Conservation (phyloP, 2,113 vertebrate species). For the Carlito syrichta region DNA sequence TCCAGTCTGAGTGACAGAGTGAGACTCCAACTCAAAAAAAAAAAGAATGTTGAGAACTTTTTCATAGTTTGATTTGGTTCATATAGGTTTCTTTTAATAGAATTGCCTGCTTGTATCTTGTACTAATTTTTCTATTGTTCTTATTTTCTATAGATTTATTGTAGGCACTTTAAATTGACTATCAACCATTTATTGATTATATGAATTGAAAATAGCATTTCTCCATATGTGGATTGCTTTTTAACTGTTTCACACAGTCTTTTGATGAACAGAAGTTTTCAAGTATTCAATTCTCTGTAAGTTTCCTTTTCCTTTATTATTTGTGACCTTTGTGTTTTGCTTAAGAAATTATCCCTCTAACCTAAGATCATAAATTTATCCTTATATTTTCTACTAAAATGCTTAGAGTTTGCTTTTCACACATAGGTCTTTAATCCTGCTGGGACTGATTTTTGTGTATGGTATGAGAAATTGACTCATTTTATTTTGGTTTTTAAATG, state of each 20-base stretch:
- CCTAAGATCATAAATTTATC: background rate
- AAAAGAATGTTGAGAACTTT: background rate
- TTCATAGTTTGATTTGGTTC: background rate
- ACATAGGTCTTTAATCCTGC: background rate
- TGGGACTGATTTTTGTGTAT: background rate
- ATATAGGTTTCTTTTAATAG: background rate
- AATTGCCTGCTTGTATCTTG: background rate
- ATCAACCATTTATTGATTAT: background rate
- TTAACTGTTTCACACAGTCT: background rate
- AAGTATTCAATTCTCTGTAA: background rate
- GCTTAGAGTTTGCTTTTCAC: background rate
- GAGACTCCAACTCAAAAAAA: too few relatives aligned
- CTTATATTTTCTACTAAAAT: background rate
- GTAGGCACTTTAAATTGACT: background rate
- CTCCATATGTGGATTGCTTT: background rate
- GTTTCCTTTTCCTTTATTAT: background rate
- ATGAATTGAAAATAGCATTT: background rate
- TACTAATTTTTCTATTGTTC: background rate
- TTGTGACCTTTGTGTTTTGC: background rate
- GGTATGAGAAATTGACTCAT: background rate
- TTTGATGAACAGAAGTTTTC: background rate
- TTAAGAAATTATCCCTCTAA: background rate
- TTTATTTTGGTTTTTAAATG: background rate
- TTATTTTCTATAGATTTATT: background rate
- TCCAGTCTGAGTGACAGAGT: too few relatives aligned